Percentiles rank a stretch among this genome's conserved stretches.
phyloP scores from a whole-genome alignment of 2,888 invertebrate species.

The Arenicola marina region DNA sequence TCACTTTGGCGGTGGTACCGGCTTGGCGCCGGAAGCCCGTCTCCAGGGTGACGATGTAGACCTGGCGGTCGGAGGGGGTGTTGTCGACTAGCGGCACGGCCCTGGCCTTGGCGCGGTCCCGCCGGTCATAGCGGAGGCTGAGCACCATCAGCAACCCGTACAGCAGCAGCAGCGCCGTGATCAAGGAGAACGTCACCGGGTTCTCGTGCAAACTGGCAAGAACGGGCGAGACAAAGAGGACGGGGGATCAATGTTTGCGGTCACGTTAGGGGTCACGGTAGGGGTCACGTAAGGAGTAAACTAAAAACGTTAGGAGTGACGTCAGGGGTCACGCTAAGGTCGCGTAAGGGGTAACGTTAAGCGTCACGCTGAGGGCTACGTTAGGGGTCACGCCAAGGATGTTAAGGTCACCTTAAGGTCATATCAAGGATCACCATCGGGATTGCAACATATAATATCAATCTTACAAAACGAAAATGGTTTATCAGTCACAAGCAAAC shows the following conservation, averaged over 20 bases:
- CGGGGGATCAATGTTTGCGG: too few relatives aligned
- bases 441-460: too few relatives aligned
- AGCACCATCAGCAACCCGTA: conserved; percentile 46
- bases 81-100: conserved; percentile 55
- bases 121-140: conserved; percentile 43
- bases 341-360: too few relatives aligned
- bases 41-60: conserved; percentile 57
- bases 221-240: not conserved
- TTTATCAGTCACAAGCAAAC: too few relatives aligned
- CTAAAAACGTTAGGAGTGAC: not conserved
- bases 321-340: conserved; percentile 1
- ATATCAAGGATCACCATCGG: too few relatives aligned
- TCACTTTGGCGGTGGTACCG: conserved; percentile 61
- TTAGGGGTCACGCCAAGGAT: too few relatives aligned
- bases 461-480: too few relatives aligned
- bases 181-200: conserved; percentile 43
- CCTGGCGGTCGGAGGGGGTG: conserved; percentile 48
- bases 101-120: conserved; percentile 42
- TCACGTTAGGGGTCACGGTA: too few relatives aligned
- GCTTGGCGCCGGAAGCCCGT: conserved; percentile 57
- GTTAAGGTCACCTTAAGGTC: too few relatives aligned
- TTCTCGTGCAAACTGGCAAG: conserved; percentile 45
- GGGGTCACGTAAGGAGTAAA: too few relatives aligned
- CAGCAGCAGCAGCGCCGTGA: conserved; percentile 39
- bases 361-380: too few relatives aligned